Base-by-base conservation (phyloP, 2,797 vertebrate species). In the Sciurus vulgaris region DNA sequence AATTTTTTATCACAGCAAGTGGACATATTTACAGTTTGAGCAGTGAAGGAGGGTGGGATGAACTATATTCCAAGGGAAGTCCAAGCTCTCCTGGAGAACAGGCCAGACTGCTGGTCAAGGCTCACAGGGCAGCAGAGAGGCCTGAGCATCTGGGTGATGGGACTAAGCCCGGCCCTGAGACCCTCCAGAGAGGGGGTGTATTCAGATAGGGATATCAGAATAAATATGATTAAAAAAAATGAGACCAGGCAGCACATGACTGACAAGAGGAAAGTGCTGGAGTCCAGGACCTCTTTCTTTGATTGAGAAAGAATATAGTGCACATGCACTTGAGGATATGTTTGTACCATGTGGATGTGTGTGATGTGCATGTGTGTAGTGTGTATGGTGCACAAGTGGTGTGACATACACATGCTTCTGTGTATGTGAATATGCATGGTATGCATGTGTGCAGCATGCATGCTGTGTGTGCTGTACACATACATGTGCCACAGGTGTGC, bases 11-110 rank as follows among this genome's bases (percentile, higher is more conserved):
- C 30, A 7, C 3, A 49, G 26, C 4, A 33, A 70, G 12, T 9
- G 9, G 54, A 26, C 28, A 2, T 72, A 7, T 38, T 72, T 30
- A 51, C 12, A 67, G 5, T 51, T 70, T 73, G 41, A 76, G 2
- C 41, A 85, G 26, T 22, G 14, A 3, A 72, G 5, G 15, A 54
- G 3, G 4, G 0, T 6, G 5, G 22, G 13, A 70, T 26, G 47
- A 3, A 38, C 15, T 15, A 15, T 76, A 30, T 47, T 8, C 15
- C 0, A 20, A 69, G 5, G 18, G 28, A 74, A 2, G 44, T 7
- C 22, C 13, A 28, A 14, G 0, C 18, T 30, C 49, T 47, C 2
- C 3, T 41, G 59, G 11, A 15, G 0, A 15, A 0, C 6, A 38
- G 20, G 26, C 13, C 4, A n/a, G 14, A 14, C 13, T 56, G 3